These are phyloP conservation scores for Platycheirus rosarum DNA, from an alignment of 2,888 invertebrate species.

Conservation along the genomic window DNA sequence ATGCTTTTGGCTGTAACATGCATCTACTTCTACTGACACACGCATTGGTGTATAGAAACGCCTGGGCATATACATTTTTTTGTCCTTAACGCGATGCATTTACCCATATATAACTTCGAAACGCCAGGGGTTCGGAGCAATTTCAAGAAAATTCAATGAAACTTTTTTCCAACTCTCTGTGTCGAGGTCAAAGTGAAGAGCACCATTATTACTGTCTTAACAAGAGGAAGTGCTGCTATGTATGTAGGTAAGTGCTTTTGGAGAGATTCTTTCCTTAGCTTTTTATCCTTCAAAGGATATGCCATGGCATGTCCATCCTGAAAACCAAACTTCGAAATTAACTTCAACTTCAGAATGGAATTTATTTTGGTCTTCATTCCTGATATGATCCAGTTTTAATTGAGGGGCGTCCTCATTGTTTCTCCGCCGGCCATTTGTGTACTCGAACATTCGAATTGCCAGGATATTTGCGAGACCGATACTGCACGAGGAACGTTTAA, in stretches of 20 bases:
- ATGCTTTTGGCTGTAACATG: slow-evolving; percentile 16
- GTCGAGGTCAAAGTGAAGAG: slow-evolving; percentile 50
- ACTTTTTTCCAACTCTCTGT: slow-evolving; percentile 45
- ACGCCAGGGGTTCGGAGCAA: slow-evolving; percentile 18
- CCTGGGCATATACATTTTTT: not conserved
- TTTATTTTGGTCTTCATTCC: slow-evolving; percentile 24
- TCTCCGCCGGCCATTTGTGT: not conserved
- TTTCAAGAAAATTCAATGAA: slow-evolving; percentile 45
- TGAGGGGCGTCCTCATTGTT: not conserved
- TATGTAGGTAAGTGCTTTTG: slow-evolving; percentile 5
- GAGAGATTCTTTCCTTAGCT: not conserved
- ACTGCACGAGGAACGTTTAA: slow-evolving; percentile 53
- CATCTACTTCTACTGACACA: slow-evolving; percentile 15
- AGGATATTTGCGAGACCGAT: slow-evolving; percentile 10
- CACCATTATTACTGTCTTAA: slow-evolving; percentile 41
- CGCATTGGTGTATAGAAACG: slow-evolving; percentile 16
- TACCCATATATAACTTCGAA: not conserved
- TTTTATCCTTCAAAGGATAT: slow-evolving; percentile 19
- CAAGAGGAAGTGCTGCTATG: not conserved
- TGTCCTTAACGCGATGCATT: slow-evolving; percentile 7
- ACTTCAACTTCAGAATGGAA: slow-evolving; percentile 47
- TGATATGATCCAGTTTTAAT: slow-evolving; percentile 35
- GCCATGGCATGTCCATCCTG: not conserved
- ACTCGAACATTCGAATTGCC: slow-evolving; percentile 13
- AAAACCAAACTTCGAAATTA: slow-evolving; percentile 33